Evolutionary conservation across 2,888 invertebrate genomes (phyloP).

Genomic region (Metalampra italica): DNA sequence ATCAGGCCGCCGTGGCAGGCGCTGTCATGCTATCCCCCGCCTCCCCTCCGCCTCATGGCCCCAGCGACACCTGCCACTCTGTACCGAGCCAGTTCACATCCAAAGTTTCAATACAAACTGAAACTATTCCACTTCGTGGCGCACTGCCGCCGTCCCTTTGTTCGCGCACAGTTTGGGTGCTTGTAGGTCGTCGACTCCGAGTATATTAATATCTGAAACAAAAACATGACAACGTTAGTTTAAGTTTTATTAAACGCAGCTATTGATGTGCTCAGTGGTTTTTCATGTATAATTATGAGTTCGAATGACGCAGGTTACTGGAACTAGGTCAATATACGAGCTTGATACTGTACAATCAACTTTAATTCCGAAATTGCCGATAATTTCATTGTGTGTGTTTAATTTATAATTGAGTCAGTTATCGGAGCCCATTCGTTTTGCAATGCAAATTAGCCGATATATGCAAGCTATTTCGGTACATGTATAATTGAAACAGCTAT

Average conservation of each 20-base stretch:
- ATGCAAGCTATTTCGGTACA: too few relatives aligned
- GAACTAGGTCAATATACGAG: background rate
- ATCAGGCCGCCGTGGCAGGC: conserved; percentile 84
- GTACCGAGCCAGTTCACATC: conserved; percentile 31
- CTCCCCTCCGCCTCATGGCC: conserved; percentile 51
- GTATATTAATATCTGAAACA: conserved; percentile 9
- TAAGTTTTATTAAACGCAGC: background rate
- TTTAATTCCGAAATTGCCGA: background rate
- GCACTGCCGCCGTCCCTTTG: conserved; percentile 29
- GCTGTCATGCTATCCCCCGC: conserved; percentile 76
- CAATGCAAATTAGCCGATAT: too few relatives aligned
- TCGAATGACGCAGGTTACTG: background rate
- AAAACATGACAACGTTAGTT: background rate
- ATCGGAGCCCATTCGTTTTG: too few relatives aligned
- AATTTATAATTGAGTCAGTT: too few relatives aligned
- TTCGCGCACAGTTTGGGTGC: conserved; percentile 13
- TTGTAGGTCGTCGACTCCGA: background rate
- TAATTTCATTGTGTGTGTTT: too few relatives aligned
- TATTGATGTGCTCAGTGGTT: too few relatives aligned
- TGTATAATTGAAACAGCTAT: too few relatives aligned
- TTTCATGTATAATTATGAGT: too few relatives aligned
- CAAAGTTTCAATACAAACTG: conserved; percentile 40
- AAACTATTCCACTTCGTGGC: conserved; percentile 49
- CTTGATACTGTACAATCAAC: background rate
- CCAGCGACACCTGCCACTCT: conserved; percentile 39